Percentiles rank a stretch among this genome's conserved stretches.
These are phyloP conservation scores for Andinoacara biseriatus DNA, from an alignment of 2,113 vertebrate genomes.

Conservation along the genomic window DNA sequence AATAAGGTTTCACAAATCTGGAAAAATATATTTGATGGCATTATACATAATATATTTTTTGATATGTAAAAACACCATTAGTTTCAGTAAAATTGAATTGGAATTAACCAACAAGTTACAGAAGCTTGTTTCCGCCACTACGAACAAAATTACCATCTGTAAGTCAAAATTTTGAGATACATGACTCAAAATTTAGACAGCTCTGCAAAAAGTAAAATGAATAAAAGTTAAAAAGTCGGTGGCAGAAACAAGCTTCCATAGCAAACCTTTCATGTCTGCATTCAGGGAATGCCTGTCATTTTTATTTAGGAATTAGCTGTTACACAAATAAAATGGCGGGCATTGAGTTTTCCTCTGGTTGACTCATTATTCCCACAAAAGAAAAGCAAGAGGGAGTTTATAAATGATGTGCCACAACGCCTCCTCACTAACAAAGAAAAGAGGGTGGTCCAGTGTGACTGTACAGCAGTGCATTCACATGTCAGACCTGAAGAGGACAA, in stretches of 20 bases:
- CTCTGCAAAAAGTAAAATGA: not conserved
- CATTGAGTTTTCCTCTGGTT: not conserved
- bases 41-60: not conserved
- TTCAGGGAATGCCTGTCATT: not conserved
- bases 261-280: no score
- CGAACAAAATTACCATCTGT: not conserved
- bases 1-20: not conserved
- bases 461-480: slow-evolving; percentile 36
- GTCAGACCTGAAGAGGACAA: not conserved
- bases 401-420: not conserved
- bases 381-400: not conserved
- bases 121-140: not conserved
- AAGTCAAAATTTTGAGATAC: not conserved
- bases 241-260: no score
- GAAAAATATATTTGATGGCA: not conserved
- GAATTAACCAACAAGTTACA: not conserved
- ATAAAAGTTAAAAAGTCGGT: not conserved
- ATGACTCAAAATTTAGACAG: not conserved
- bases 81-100: not conserved
- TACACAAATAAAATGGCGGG: not conserved
- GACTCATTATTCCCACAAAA: not conserved
- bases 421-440: not conserved
- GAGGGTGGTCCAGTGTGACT: slow-evolving; percentile 1
- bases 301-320: not conserved
- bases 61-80: not conserved